Evolutionary conservation across 92 coral and sea anemone genomes (phyloP).

Genomic region (Actinostola sp.): DNA sequence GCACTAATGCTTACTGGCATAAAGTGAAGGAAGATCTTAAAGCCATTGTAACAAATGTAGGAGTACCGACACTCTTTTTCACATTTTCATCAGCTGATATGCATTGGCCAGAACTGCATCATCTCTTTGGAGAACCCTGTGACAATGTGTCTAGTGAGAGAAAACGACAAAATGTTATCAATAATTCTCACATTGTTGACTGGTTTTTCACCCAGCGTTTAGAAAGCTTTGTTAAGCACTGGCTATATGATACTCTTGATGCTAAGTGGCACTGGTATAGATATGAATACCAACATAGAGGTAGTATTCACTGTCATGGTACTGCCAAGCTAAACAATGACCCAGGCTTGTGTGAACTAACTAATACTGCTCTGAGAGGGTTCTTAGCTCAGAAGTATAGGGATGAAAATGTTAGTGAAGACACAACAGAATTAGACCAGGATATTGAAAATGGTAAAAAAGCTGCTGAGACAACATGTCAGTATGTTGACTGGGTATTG

Average conservation of each 20-base stretch:
- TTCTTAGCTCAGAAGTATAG: conserved; percentile 76
- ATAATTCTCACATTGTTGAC: conserved; percentile 74
- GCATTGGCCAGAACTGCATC: conserved; percentile 74
- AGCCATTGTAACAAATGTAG: conserved; percentile 62
- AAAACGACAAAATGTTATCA: conserved; percentile 66
- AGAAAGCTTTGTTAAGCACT: conserved; percentile 75
- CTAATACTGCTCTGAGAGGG: conserved; percentile 69
- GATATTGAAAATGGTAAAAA: conserved; percentile 68
- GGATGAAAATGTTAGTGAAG: conserved; percentile 55
- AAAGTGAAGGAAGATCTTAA: conserved; percentile 57
- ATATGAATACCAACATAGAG: conserved; percentile 81
- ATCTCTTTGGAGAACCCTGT: conserved; percentile 27
- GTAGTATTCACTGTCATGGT: conserved; percentile 80
- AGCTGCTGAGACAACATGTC: conserved; percentile 68
- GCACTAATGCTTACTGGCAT: conserved; percentile 73
- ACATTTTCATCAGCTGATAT: conserved; percentile 80
- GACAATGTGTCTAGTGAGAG: conserved; percentile 43
- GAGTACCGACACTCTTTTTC: conserved; percentile 72
- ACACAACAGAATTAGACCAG: conserved; percentile 52
- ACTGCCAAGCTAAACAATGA: conserved; percentile 75
- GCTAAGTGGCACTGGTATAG: conserved; percentile 84
- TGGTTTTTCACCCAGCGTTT: conserved; percentile 83
- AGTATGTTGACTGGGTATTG: conserved; percentile 80
- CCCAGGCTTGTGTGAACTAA: conserved; percentile 78
- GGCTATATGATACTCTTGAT: conserved; percentile 77